phyloP scores from a whole-genome alignment of 2,888 invertebrate genomes.

The Erebia epiphron region DNA sequence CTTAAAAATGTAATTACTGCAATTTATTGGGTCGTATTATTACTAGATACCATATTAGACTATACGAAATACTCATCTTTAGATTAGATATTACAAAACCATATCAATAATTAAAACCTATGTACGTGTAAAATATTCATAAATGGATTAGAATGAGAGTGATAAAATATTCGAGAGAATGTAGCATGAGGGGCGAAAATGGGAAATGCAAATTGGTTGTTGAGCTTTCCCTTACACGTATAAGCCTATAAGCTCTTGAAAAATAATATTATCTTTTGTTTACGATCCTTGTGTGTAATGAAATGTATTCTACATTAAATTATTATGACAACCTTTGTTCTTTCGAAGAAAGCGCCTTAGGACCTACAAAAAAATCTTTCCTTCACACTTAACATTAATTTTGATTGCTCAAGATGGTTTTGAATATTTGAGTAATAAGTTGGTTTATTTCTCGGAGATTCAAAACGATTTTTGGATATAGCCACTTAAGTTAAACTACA shows the following conservation, averaged over 20 bases:
- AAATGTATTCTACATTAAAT: constrained; percentile 20
- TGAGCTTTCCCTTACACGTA: constrained; percentile 63
- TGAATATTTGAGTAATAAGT: no score
- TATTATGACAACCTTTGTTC: background rate
- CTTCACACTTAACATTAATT: background rate
- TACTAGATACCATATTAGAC: no score
- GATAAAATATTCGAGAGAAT: constrained; percentile 50
- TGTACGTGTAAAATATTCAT: constrained; percentile 20
- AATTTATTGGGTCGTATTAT: no score
- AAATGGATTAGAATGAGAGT: constrained; percentile 17
- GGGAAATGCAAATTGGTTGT: constrained; percentile 78
- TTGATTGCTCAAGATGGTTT: no score
- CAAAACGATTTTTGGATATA: no score
- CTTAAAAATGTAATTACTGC: no score
- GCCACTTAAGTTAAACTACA: no score
- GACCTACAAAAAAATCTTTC: background rate
- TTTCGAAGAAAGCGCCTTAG: background rate
- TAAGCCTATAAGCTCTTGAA: constrained; percentile 71
- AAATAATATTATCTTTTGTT: constrained; percentile 68
- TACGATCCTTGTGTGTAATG: constrained; percentile 41
- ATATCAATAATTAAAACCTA: constrained; percentile 9
- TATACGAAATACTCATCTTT: no score
- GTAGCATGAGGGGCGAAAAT: constrained; percentile 72
- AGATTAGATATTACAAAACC: background rate
- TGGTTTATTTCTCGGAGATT: no score